phyloP scores from a whole-genome alignment of 2,113 vertebrate genomes.

The Stictonetta naevosa region DNA sequence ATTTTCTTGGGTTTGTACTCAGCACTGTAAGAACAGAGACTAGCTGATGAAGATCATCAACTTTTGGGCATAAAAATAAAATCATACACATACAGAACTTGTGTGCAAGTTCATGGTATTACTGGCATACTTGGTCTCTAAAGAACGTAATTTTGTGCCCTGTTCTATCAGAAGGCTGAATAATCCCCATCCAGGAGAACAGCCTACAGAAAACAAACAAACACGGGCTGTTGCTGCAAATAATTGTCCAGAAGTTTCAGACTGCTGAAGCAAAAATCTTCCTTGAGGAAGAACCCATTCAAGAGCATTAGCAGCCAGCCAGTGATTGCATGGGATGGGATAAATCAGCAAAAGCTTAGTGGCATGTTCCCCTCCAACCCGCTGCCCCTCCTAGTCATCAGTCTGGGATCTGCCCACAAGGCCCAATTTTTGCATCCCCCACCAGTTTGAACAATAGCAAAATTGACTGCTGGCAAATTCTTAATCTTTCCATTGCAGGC shows the following conservation, averaged over 20 bases:
- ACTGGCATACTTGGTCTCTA: background rate
- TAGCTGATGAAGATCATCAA: background rate
- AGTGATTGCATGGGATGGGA: background rate
- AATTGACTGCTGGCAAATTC: background rate
- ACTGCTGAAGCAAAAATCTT: background rate
- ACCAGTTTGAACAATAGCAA: background rate
- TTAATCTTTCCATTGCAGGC: conserved; percentile 7
- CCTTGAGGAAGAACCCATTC: background rate
- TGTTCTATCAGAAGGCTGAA: background rate
- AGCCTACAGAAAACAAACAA: background rate
- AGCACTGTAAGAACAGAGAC: conserved; percentile 76
- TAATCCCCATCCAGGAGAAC: background rate
- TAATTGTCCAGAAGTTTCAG: background rate
- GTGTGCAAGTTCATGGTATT: background rate
- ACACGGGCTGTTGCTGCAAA: background rate
- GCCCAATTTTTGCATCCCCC: background rate
- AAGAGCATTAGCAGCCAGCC: background rate
- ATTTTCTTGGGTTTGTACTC: conserved; percentile 95
- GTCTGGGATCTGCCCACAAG: background rate
- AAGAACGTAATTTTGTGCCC: background rate
- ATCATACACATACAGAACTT: background rate
- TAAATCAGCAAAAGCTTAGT: background rate
- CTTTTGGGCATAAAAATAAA: background rate
- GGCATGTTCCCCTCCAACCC: background rate
- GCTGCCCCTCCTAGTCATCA: background rate